Base-by-base conservation (phyloP, 64 coral and sea anemone species). In the Stichodactyla mertensii region DNA sequence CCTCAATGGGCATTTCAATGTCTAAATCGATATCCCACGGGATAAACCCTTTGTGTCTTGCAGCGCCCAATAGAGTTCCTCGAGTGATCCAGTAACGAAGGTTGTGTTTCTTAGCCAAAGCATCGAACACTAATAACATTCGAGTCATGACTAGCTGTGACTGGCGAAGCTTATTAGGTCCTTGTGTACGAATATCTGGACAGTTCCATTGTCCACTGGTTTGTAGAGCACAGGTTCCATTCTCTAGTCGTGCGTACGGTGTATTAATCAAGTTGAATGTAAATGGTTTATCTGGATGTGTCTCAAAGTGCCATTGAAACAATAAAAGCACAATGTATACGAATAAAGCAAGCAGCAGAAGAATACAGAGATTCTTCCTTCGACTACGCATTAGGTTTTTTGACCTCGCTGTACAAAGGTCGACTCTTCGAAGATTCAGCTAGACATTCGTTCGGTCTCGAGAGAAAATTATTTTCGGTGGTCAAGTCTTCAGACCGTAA, bases 1-100 rank as follows among this genome's bases (percentile, higher is more conserved):
- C 88, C 10, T 84, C 88, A 51, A 70, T 52, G 20, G 88, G 88
- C 54, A 89, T 71, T 64, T 54, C 79, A 89, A 89, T 89, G 52
- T 89, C 88, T 6, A 64, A 16, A 77, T 89, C 88, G 4, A 52
- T 82, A 24, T 89, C 88, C 88, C 88, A 89, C 1, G 88, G 88
- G 22, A 89, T 89, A 23, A 83, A 70, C 6, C 88, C 88, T 54
- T 83, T 16, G n/a, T 89, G 88, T 84, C 88, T 89, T 8, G 81
- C 88, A 55, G 88, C 88, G 4, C 88, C 88, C 5, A 89, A 67
- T 4, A 89, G 62, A 28, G 88, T 83, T 64, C 88, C 88, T 15
- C 79, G 79, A 16, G 57, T 58, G 5, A 89, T 20, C 88, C 88
- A 89, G 20, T 89, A 89, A 16, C n/a, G 26, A 19, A 89, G 45